A percentile compares a stretch with the other conserved stretches of the same genome.
phyloP scores from a whole-genome alignment of 2,888 invertebrate species.

The Neoascia interrupta region DNA sequence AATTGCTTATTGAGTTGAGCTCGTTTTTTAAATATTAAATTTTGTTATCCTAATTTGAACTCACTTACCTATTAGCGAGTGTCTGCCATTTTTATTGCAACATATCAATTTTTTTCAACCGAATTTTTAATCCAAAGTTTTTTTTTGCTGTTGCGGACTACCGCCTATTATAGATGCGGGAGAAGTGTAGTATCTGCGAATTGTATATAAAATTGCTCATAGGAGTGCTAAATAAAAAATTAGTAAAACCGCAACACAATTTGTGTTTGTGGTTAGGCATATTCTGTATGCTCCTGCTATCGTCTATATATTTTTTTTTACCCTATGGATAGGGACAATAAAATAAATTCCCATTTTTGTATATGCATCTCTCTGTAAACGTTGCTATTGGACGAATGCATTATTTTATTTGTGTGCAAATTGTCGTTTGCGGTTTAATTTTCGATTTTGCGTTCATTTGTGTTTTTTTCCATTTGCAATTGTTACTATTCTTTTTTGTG shows the following conservation, averaged over 20 bases:
- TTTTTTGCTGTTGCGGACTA: conserved; percentile 56
- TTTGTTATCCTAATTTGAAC: conserved; percentile 39
- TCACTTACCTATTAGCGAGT: conserved; percentile 63
- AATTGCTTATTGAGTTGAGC: conserved; percentile 10
- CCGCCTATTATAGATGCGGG: conserved; percentile 49
- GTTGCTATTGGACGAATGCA: conserved; percentile 11
- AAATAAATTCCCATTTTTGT: too few relatives aligned
- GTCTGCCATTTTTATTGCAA: conserved; percentile 62
- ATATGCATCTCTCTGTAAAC: background rate
- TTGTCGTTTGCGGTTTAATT: conserved; percentile 77
- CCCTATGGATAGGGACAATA: too few relatives aligned
- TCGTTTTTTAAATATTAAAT: background rate
- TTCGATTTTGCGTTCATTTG: conserved; percentile 70
- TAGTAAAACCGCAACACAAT: conserved; percentile 58
- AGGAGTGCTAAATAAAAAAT: conserved; percentile 9
- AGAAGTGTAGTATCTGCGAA: background rate
- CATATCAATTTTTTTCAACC: conserved; percentile 65
- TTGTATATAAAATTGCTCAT: conserved; percentile 5
- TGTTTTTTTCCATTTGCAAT: conserved; percentile 18
- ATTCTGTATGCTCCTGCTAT: conserved; percentile 16
- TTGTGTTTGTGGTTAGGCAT: conserved; percentile 58
- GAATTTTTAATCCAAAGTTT: conserved; percentile 15
- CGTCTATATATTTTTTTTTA: background rate
- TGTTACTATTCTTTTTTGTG: conserved; percentile 22
- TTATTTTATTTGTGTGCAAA: conserved; percentile 71